Percentiles rank a stretch among this genome's conserved stretches.
phyloP scores from a whole-genome alignment of 2,888 invertebrate species.

The Barypeithes pellucidus region DNA sequence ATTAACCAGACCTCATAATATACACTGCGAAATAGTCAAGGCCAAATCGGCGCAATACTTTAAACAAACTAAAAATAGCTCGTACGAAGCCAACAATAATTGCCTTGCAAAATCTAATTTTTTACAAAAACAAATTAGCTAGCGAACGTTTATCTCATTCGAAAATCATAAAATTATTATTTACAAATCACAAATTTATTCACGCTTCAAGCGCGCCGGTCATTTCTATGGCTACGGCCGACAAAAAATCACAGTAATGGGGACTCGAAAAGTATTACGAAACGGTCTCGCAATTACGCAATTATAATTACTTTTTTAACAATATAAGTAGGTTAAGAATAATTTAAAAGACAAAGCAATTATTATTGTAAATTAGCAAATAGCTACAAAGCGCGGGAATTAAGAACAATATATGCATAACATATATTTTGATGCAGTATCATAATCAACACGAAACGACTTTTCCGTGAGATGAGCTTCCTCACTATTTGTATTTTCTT shows the following conservation, averaged over 20 bases:
- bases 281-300: conserved; percentile 33
- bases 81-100: conserved; percentile 2
- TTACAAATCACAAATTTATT: conserved; percentile 13
- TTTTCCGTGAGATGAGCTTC: too few species aligned
- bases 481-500: too few species aligned
- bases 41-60: not conserved
- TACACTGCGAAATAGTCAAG: not conserved
- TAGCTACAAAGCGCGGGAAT: conserved; percentile 45
- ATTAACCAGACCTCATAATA: too few species aligned
- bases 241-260: not conserved
- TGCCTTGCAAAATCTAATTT: conserved; percentile 15
- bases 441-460: too few species aligned
- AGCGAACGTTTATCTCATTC: conserved; percentile 8
- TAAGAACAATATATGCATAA: conserved; percentile 27
- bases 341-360: conserved; percentile 41
- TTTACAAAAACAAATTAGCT: conserved; percentile 20
- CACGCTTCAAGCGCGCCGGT: conserved; percentile 6
- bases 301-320: conserved; percentile 44
- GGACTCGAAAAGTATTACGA: conserved; percentile 22
- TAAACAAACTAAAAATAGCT: conserved; percentile 18
- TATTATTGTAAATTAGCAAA: conserved; percentile 17
- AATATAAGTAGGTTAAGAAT: conserved; percentile 50
- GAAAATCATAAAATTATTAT: conserved; percentile 18
- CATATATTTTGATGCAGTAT: too few species aligned
- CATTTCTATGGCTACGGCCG: not conserved